Base-by-base conservation (phyloP, 2,888 invertebrate species). In the Cactoblastis cactorum region DNA sequence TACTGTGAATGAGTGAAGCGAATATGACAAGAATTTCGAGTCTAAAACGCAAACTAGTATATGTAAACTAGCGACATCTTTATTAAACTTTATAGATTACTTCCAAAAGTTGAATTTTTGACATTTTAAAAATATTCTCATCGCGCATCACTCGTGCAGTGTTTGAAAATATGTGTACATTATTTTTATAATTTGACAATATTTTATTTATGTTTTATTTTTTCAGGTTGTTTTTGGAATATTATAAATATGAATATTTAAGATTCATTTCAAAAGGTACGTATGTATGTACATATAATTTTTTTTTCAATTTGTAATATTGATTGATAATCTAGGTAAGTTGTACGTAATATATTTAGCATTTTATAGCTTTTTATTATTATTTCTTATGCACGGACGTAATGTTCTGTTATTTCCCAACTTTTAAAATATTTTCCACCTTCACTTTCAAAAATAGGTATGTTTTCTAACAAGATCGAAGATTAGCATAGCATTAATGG, bases 361-460 rank as follows among this genome's bases (percentile, higher is more conserved):
- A 9, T 9, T 28, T 28, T 28, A 9, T 9, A 9, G 5, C 8
- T 9, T 28, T 28, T 28, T 28, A 28, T 28, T 28, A 6, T 41
- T 41, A 8, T 22, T 55, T 65, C 62, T 58, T 57, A 61, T 61
- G 53, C 49, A 47, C 47, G 53, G 54, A 62, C 56, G 55, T 43
- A 17, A 34, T 17, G 14, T 24, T 50, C 43, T 49, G 19, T 41
- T 17, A 34, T 34, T 50, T 50, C 34, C 3, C 34, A 34, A 41
- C 39, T 49, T 9, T 39, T 17, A 33, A 34, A 41, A 34, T 2
- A 49, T 32, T 49, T 47, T 32, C 22, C 15, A 34, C 33, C 41
- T 49, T 49, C 41, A 49, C 49, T 49, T 49, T 41, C 41, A 46
- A 46, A 46, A 43, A 43, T 14, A 37, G 47, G 15, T 28, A 24